Evolutionary conservation across 2,888 invertebrate species (phyloP), one percentile per base, ranked within the genome.

Genomic region (Sphinx pinastri): DNA sequence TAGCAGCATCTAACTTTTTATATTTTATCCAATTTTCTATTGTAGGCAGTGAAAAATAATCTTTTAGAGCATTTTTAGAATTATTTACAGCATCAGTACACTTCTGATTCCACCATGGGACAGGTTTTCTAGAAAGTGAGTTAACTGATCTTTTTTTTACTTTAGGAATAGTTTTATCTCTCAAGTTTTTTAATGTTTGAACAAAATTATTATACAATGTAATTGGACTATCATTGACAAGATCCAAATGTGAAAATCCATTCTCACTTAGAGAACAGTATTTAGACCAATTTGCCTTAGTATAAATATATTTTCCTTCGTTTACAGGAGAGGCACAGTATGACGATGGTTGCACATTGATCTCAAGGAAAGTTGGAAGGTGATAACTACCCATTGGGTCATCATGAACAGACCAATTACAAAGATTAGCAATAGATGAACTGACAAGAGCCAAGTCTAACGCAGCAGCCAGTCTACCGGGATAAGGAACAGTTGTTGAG

Each of bases 1-100:
- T 72, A 51, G 54, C 38, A 51, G 68, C 54, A 70, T 72, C 70
- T 66, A 70, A 8, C 12, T 72, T 68, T 60, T 70, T 67, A 58
- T 52, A 67, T 51, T 49, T 13, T 25, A 67, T 51, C 49, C 19
- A 67, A 67, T 67, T 67, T n/a, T 49, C 52, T 67, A 67, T 51
- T n/a, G 49, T n/a, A 19, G 67, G 67, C 13, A 11, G 31, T n/a
- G 51, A 67, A 16, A 19, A 51, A 51, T 67, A 67, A 14, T 10
- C 12, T 31, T 52, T 67, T 52, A 67, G n/a, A n/a, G n/a, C n/a
- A n/a, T n/a, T n/a, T n/a, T n/a, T n/a, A n/a, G n/a, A n/a, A n/a
- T n/a, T n/a, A 51, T 14, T 14, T 52, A 52, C 52, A 52, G 13
- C 52, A 52, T 52, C 13, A 10, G 5, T 54, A 55, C 68, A 68